Evolutionary conservation across 2,888 invertebrate genomes (phyloP).

Genomic region (Patella caerulea): DNA sequence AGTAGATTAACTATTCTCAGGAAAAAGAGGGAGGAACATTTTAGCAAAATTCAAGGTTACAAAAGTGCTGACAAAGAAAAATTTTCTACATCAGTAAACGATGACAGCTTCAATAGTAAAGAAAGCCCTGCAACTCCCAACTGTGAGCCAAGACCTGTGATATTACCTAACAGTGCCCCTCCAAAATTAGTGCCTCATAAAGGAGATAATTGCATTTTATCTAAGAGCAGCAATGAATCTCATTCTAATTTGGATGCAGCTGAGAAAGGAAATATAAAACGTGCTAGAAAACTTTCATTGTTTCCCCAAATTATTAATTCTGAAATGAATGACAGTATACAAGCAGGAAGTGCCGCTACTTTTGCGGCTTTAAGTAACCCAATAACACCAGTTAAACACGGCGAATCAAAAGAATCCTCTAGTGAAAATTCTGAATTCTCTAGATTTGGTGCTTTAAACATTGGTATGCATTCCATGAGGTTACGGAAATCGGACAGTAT

Average conservation of each 20-base stretch:
- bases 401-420: background rate
- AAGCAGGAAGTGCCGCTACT: constrained; percentile 30
- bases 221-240: background rate
- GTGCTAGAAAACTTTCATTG: background rate
- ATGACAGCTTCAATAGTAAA: background rate
- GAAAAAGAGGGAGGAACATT: constrained; percentile 53
- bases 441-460: constrained; percentile 2
- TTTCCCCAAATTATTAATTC: constrained; percentile 14
- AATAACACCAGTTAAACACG: background rate
- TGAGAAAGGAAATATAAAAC: background rate
- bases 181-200: constrained; percentile 6
- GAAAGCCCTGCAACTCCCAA: background rate
- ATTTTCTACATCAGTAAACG: background rate
- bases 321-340: constrained; percentile 54
- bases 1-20: constrained; percentile 60
- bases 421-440: constrained; percentile 4
- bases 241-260: background rate
- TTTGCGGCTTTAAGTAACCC: background rate
- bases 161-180: constrained; percentile 16
- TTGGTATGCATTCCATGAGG: constrained; percentile 4
- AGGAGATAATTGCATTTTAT: background rate
- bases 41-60: constrained; percentile 13
- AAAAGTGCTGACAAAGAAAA: background rate
- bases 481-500: background rate
- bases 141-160: background rate